Evolutionary conservation across 1,140 invertebrate species (phyloP).

Genomic region (Philaenus spumarius): DNA sequence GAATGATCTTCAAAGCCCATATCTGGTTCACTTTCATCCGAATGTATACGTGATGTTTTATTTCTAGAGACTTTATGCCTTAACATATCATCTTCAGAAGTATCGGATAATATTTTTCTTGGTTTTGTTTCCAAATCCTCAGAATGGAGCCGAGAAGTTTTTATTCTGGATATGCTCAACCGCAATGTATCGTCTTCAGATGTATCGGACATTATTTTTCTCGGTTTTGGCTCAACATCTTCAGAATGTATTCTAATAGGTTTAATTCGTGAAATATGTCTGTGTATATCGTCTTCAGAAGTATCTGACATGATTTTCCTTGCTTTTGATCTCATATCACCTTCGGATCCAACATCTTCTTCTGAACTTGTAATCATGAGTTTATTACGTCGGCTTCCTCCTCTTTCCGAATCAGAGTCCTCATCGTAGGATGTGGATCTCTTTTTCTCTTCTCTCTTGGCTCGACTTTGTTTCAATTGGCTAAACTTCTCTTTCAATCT

Average conservation of each 20-base stretch:
- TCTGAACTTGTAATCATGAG: conserved; percentile 31
- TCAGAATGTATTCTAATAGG: conserved; percentile 47
- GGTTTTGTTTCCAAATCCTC: conserved; percentile 44
- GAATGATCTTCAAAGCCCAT: conserved; percentile 29
- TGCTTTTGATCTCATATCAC: conserved; percentile 22
- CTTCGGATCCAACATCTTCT: conserved; percentile 30
- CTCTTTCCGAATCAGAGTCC: conserved; percentile 55
- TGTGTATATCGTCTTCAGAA: conserved; percentile 45
- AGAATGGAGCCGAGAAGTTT: conserved; percentile 46
- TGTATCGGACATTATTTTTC: conserved; percentile 49
- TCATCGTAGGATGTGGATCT: conserved; percentile 80
- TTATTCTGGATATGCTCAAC: conserved; percentile 34
- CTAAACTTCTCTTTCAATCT: conserved; percentile 84
- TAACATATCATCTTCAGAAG: conserved; percentile 45
- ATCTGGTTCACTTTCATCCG: conserved; percentile 53
- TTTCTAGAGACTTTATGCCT: conserved; percentile 39
- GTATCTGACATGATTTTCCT: conserved; percentile 48
- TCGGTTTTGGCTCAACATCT: conserved; percentile 40
- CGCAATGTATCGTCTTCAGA: conserved; percentile 45
- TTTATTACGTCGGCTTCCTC: conserved; percentile 26
- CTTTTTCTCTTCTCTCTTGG: conserved; percentile 78
- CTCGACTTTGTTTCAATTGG: conserved; percentile 77
- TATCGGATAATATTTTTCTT: conserved; percentile 48
- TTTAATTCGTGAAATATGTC: conserved; percentile 32
- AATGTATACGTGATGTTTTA: conserved; percentile 48